A percentile compares a stretch with the other conserved stretches of the same genome.
These are phyloP conservation scores for Nemopilema nomurai DNA, from an alignment of 30 jellyfish, hydroid and myxozoan genomes.

Conservation along the genomic window DNA sequence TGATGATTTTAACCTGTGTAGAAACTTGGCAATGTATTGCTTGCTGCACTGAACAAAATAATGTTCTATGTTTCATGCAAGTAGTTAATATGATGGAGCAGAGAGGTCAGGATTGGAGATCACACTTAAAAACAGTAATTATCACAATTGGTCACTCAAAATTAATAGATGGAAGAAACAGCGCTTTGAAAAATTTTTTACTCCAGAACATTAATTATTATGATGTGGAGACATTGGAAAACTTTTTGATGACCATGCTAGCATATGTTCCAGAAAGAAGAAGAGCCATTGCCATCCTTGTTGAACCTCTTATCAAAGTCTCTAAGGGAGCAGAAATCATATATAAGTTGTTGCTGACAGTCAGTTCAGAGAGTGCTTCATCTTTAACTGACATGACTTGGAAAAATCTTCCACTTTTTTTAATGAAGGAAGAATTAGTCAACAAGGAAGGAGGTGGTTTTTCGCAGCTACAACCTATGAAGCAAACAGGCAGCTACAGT, in stretches of 20 bases:
- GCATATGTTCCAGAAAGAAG: slow-evolving; percentile 21
- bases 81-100: not conserved
- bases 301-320: slow-evolving; percentile 3
- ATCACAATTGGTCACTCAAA: slow-evolving; percentile 11
- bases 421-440: not conserved
- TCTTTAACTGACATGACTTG: slow-evolving; percentile 12
- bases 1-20: slow-evolving; percentile 9
- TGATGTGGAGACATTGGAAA: not conserved
- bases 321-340: not conserved
- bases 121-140: slow-evolving; percentile 11
- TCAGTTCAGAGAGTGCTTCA: not conserved
- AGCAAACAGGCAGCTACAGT: slow-evolving; percentile 26
- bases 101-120: not conserved
- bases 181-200: not conserved
- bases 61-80: slow-evolving; percentile 6
- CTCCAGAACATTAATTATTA: not conserved
- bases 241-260: not conserved
- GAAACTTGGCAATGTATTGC: slow-evolving; percentile 26
- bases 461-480: slow-evolving; percentile 34
- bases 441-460: not conserved
- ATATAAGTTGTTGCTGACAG: slow-evolving; percentile 6
- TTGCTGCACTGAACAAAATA: not conserved
- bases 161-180: not conserved
- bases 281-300: slow-evolving; percentile 17
- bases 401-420: slow-evolving; percentile 23